These are phyloP conservation scores for Mystacornis crossleyi DNA, from an alignment of 2,113 vertebrate genomes.

Conservation along the genomic window DNA sequence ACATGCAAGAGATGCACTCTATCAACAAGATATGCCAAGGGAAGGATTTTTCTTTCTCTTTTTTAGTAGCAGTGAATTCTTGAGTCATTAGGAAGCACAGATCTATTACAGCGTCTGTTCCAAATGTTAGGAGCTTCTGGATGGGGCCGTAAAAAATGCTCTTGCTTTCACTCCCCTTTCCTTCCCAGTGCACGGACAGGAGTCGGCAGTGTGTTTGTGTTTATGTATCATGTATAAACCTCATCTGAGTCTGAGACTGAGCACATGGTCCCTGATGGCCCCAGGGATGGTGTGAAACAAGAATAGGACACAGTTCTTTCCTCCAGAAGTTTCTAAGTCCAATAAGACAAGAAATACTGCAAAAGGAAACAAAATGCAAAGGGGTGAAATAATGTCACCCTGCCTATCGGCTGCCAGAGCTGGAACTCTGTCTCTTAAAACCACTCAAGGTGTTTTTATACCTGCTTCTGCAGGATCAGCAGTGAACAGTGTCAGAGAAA, in stretches of 20 bases:
- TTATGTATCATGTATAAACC: neutral
- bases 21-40: neutral
- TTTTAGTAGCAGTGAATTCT: neutral
- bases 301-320: neutral
- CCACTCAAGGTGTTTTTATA: neutral
- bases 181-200: neutral
- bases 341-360: neutral
- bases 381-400: neutral
- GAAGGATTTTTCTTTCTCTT: neutral
- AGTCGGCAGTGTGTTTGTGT: neutral
- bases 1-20: neutral
- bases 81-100: neutral
- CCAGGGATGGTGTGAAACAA: neutral
- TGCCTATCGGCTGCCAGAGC: neutral
- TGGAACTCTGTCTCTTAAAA: neutral
- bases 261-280: accelerated
- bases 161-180: neutral
- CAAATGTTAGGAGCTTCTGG: neutral
- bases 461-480: neutral
- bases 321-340: neutral
- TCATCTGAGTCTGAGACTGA: neutral
- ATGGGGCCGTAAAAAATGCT: neutral
- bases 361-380: neutral
- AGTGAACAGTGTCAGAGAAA: neutral
- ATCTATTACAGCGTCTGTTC: neutral